Conservation (phyloP, 2,888 invertebrate genomes). For the Nemurella pictetii region DNA sequence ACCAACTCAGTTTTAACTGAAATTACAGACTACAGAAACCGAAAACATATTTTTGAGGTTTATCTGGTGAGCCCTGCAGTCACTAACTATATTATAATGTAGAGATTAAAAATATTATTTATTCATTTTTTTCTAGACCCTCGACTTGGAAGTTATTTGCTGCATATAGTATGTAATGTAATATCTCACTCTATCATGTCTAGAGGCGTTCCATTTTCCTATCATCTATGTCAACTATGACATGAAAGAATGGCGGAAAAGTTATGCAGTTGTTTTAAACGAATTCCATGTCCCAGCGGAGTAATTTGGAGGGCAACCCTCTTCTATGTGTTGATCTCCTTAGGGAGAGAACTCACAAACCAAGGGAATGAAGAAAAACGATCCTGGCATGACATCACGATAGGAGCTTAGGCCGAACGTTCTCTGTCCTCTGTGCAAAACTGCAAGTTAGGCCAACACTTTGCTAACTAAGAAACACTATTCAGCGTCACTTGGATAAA, state of each 20-base stretch:
- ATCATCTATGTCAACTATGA: conserved; percentile 15
- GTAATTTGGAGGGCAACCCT: conserved; percentile 26
- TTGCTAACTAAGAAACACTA: conserved; percentile 1
- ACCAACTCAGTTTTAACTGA: too few relatives aligned
- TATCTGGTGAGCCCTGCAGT: too few relatives aligned
- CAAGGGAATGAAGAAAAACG: conserved; percentile 20
- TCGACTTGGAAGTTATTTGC: neutral
- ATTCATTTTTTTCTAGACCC: neutral
- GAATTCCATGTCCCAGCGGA: conserved; percentile 20
- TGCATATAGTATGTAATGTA: neutral
- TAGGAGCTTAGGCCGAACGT: neutral
- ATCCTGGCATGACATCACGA: conserved; percentile 6
- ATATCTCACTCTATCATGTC: conserved; percentile 3
- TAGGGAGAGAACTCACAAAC: conserved; percentile 16
- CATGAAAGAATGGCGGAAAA: conserved; percentile 23
- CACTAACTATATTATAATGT: neutral
- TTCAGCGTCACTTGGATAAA: neutral
- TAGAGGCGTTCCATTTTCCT: neutral
- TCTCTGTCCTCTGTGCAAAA: neutral
- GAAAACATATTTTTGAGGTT: too few relatives aligned
- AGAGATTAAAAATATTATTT: neutral
- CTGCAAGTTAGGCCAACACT: neutral
- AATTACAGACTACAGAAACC: too few relatives aligned
- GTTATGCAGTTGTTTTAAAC: conserved; percentile 27
- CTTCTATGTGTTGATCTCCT: conserved; percentile 11